Evolutionary conservation across 2,113 vertebrate genomes (phyloP).

Genomic region (Istiophorus platypterus): DNA sequence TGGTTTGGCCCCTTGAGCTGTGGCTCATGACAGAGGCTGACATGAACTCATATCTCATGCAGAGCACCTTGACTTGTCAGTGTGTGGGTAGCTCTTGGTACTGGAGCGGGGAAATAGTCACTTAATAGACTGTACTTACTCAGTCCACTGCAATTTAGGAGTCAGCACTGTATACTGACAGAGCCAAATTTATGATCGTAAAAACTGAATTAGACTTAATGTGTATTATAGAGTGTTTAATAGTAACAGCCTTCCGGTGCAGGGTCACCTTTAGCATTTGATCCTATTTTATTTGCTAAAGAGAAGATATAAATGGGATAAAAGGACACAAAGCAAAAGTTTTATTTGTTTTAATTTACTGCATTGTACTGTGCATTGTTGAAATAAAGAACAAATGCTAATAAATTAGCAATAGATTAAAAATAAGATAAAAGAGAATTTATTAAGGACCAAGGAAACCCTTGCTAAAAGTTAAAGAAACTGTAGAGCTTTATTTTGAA

Average conservation of each 20-base stretch:
- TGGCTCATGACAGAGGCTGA: conserved; percentile 56
- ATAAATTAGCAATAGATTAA: not conserved
- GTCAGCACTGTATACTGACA: not conserved
- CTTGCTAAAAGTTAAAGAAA: not conserved
- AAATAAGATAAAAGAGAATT: not conserved
- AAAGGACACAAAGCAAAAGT: not conserved
- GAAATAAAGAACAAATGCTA: not conserved
- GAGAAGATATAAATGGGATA: not conserved
- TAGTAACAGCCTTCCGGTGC: not conserved
- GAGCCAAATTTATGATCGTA: not conserved
- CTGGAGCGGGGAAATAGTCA: conserved; percentile 41
- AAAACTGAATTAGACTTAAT: not conserved
- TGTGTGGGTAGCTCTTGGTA: conserved; percentile 47
- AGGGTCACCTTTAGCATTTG: not conserved
- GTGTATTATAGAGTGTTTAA: not conserved
- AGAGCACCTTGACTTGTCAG: conserved; percentile 65
- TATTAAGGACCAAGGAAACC: not conserved
- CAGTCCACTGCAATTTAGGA: conserved; percentile 3
- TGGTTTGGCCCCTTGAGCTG: conserved; percentile 44
- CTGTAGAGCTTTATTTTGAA: not conserved
- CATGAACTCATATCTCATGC: conserved; percentile 63
- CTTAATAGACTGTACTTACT: conserved; percentile 41
- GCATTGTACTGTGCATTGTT: not conserved
- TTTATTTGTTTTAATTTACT: too few species aligned
- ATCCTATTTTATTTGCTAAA: not conserved